Conservation (phyloP, 92 coral and sea anemone genomes). For the Isaurus tuberculatus region DNA sequence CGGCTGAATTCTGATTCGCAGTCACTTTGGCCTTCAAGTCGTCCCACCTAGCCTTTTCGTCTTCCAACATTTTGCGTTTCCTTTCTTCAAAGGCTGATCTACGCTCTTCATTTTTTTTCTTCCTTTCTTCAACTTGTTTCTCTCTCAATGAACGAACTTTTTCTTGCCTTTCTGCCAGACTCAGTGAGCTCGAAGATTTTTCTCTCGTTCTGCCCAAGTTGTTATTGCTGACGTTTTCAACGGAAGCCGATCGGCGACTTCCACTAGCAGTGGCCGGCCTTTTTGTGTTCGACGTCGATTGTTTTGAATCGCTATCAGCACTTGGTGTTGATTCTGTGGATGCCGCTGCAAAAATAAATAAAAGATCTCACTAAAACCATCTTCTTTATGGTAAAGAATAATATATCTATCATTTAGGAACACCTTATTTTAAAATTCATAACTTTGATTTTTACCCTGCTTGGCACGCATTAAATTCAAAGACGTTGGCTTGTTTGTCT, state of each 20-base stretch:
- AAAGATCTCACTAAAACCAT: background rate
- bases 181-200: constrained; percentile 42
- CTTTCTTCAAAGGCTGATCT: constrained; percentile 93
- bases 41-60: constrained; percentile 77
- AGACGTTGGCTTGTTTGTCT: constrained; percentile 75
- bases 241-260: constrained; percentile 68
- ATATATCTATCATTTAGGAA: background rate
- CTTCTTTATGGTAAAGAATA: background rate
- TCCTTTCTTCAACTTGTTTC: constrained; percentile 88
- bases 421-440: background rate
- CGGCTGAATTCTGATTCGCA: constrained; percentile 45
- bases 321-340: constrained; percentile 23
- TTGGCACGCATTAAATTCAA: constrained; percentile 77
- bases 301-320: constrained; percentile 40
- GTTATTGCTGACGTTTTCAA: constrained; percentile 63
- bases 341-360: constrained; percentile 46
- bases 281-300: constrained; percentile 60
- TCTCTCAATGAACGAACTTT: constrained; percentile 84
- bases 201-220: constrained; percentile 26
- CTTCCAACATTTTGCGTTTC: constrained; percentile 76
- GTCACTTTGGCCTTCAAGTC: constrained; percentile 72
- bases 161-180: constrained; percentile 74
- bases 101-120: constrained; percentile 87
- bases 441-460: constrained; percentile 65
- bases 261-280: constrained; percentile 60